Conservation (phyloP, 1,140 invertebrate species). For the Zaprionus nigranus region DNA sequence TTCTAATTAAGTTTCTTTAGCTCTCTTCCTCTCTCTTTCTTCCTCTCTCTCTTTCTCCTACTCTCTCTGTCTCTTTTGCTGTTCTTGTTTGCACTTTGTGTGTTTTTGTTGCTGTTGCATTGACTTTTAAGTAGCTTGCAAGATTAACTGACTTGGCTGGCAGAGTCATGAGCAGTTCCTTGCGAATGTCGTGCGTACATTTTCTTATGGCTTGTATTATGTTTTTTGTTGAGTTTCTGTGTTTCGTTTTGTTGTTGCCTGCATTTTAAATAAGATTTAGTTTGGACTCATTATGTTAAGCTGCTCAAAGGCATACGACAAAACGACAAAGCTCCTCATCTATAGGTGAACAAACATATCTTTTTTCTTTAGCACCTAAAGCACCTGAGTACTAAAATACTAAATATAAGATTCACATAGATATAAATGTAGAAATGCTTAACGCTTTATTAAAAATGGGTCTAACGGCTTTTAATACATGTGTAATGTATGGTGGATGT, state of each 20-base stretch:
- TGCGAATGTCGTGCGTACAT: conserved; percentile 24
- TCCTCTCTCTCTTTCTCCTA: conserved; percentile 9
- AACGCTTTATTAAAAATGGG: neutral
- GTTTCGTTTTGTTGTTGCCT: conserved; percentile 45
- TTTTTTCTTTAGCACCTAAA: neutral
- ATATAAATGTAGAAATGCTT: neutral
- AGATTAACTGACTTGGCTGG: conserved; percentile 67
- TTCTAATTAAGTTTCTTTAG: conserved; percentile 76
- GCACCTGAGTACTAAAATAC: neutral
- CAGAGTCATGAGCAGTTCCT: conserved; percentile 23
- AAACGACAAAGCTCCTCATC: conserved; percentile 12
- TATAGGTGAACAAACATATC: conserved; percentile 10
- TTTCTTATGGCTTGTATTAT: conserved; percentile 16
- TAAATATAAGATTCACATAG: neutral
- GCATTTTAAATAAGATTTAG: conserved; percentile 76
- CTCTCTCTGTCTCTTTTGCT: too few species aligned
- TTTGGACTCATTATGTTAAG: conserved; percentile 73
- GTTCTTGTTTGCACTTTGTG: conserved; percentile 47
- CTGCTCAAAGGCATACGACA: conserved; percentile 51
- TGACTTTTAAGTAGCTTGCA: conserved; percentile 78
- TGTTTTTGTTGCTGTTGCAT: conserved; percentile 68
- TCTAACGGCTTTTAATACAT: neutral
- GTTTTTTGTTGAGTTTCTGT: conserved; percentile 51
- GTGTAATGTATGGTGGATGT: conserved; percentile 26
- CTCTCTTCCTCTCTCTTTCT: conserved; percentile 11